These are phyloP conservation scores for Diadegma fenestrale DNA, from an alignment of 2,888 invertebrate genomes.

Conservation along the genomic window DNA sequence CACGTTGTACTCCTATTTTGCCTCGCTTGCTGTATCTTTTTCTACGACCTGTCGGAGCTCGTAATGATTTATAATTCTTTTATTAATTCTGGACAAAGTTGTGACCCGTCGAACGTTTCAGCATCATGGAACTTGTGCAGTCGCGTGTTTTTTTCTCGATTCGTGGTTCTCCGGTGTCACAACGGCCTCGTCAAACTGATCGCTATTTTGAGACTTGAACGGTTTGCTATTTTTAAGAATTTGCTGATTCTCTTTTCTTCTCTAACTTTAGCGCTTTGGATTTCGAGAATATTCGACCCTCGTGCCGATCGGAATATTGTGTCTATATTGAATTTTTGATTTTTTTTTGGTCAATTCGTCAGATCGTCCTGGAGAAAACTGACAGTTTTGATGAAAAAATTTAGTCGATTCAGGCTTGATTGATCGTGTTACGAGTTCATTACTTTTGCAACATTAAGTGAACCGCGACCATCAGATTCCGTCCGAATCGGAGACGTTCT, in stretches of 20 bases:
- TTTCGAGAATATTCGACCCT: neutral
- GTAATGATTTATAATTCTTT: neutral
- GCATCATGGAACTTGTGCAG: too few species aligned
- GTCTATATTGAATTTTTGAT: neutral
- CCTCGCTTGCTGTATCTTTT: constrained; percentile 19
- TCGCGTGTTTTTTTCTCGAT: too few species aligned
- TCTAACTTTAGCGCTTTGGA: too few species aligned
- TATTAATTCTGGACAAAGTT: neutral
- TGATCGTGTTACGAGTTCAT: neutral
- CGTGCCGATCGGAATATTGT: neutral
- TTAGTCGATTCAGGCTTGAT: neutral
- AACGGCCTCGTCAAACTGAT: too few species aligned
- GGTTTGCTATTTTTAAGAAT: too few species aligned
- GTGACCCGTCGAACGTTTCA: too few species aligned
- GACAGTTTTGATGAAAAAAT: too few species aligned
- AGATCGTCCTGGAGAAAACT: too few species aligned
- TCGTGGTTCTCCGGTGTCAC: too few species aligned
- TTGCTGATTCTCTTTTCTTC: too few species aligned
- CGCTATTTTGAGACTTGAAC: too few species aligned
- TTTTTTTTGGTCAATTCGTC: too few species aligned
- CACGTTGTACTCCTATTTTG: neutral
- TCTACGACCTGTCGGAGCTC: neutral
- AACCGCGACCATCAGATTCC: neutral
- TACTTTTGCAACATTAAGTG: neutral
- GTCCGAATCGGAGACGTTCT: neutral